Evolutionary conservation across 2,888 invertebrate genomes (phyloP), one percentile per base, ranked within the genome.

Genomic region (Perizoma flavofasciatum): DNA sequence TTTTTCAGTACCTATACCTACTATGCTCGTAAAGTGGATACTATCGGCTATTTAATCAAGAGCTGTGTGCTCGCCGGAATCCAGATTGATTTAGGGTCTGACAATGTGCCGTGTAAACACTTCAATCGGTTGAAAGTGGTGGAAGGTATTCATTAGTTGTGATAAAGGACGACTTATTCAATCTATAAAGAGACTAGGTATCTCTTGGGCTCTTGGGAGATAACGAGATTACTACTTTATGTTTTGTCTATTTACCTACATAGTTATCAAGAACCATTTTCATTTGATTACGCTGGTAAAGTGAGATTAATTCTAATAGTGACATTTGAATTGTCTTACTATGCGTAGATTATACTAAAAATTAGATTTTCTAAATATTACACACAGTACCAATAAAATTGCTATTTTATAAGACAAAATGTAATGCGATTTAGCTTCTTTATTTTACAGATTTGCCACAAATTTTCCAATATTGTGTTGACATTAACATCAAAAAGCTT

Each of bases 101-200:
- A 34, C 58, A 49, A 57, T 57, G 56, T 49, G 45, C 57, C 61
- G 33, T 50, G 56, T 49, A 61, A 57, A 54, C 57, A 61, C 61
- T 57, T 54, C 56, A 57, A 47, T 47, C 53, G 48, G 41, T 56
- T 46, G 37, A 53, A 57, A 56, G 53, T 46, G 44, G 56, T 61
- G 46, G 40, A 61, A 57, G 56, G 53, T 49, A 50, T 56, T 57
- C 56, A 57, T 61, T 61, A 61, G 39, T 61, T 49, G 56, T 57
- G 61, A 56, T 45, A 53, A 45, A 61, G 61, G 53, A 54, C 56
- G 47, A 54, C 53, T 61, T 49, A 61, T 56, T 57, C 52, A 57
- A 57, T 61, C 55, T 55, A 45, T 49, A 34, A 48, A 35, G 61
- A 37, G 48, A 45, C 46, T 41, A 22, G 22, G 6, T 37, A 37